Evolutionary conservation across 2,888 invertebrate species (phyloP), one percentile per base, ranked within the genome.

Genomic region (Strigamia maritima): DNA sequence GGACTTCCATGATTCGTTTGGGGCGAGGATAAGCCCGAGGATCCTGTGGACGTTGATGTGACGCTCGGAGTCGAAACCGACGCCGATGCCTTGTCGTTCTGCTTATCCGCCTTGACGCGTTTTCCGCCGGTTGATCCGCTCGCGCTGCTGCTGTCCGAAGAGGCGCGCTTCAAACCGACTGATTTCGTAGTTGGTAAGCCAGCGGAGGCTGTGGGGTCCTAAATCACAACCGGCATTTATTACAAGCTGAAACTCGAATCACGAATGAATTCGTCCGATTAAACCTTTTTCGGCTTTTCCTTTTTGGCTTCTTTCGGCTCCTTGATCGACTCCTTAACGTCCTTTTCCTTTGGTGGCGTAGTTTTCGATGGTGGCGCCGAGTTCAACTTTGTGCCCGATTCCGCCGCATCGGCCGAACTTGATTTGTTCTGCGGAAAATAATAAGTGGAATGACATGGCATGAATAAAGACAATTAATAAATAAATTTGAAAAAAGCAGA

Each of bases 1-100:
- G 84, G 84, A 74, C 82, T 82, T 35, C 75, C 79, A 80, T 83
- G 83, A 81, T 83, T 84, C 28, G 81, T 80, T 8, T 38, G 70
- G 1, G 81, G 70, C 4, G 80, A 75, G 12, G 75, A 79, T 3
- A 40, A 14, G 14, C 74, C 35, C 28, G 79, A 76, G 7, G 79
- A 79, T 6, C 79, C 35, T 12, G 79, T 65, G 38, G 79, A 75
- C 28, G 80, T 77, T 4, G 78, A 24, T 19, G 38, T 26, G n/a
- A 35, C 22, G 19, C 77, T 54, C 40, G 38, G 75, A 31, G 77
- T 44, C 4, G 49, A 49, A 6, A 65, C 38, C 10, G 60, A 12
- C 8, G 60, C 31, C 31, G 49, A 14, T 6, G 65, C 35, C 35
- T 79, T 77, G 35, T 79, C 80, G 26, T 79, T 80, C 44, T 79